phyloP scores from a whole-genome alignment of 2,797 vertebrate genomes.

The Macropus fuliginosus region DNA sequence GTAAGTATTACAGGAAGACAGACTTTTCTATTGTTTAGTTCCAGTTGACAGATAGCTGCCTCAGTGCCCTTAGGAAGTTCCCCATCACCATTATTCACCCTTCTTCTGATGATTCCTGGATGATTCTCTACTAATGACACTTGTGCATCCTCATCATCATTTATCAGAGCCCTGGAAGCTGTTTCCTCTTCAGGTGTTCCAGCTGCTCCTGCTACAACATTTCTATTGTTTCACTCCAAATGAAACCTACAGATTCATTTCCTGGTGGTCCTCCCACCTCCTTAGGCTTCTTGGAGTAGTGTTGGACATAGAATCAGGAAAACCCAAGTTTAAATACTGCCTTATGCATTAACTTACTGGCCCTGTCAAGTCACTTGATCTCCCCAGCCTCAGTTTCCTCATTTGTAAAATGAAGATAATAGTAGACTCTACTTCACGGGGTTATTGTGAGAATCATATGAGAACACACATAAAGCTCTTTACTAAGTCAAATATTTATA shows the following conservation, averaged over 20 bases:
- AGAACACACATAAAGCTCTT: neutral
- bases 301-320: neutral
- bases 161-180: neutral
- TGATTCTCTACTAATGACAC: neutral
- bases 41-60: neutral
- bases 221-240: neutral
- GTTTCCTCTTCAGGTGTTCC: neutral
- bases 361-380: neutral
- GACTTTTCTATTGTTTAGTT: neutral
- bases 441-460: neutral
- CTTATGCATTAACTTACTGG: neutral
- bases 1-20: neutral
- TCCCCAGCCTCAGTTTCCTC: neutral
- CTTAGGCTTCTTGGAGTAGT: neutral
- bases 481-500: neutral
- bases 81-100: neutral
- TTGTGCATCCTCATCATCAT: neutral
- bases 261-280: neutral
- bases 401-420: neutral
- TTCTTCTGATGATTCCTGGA: neutral
- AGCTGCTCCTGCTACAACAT: neutral
- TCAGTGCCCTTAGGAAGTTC: neutral
- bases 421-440: neutral
- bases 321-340: neutral
- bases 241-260: neutral